A percentile compares a stretch with the other conserved stretches of the same genome.
These are phyloP conservation scores for Acrossocheilus fasciatus DNA, from an alignment of 2,797 vertebrate species.

Conservation along the genomic window DNA sequence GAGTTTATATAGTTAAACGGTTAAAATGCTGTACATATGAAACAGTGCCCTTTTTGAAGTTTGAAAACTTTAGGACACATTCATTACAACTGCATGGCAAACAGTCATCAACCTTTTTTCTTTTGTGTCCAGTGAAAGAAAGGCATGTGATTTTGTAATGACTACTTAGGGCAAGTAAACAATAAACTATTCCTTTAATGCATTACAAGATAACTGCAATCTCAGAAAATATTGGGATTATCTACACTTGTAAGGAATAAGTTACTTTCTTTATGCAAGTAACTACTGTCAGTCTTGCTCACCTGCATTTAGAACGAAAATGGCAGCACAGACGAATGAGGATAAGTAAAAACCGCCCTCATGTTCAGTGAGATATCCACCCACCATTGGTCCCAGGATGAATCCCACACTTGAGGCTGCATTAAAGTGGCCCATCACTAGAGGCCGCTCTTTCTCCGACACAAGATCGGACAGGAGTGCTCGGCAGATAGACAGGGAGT, in stretches of 20 bases:
- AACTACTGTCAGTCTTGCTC: slow-evolving; percentile 49
- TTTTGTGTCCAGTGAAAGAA: not conserved
- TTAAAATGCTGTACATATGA: not conserved
- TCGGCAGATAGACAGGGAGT: slow-evolving; percentile 95
- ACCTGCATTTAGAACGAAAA: slow-evolving; percentile 94
- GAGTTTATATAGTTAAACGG: not conserved
- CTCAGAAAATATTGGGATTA: not conserved
- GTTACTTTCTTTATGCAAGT: not conserved
- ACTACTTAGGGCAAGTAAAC: not conserved
- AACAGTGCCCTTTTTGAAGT: not conserved
- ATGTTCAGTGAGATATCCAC: slow-evolving; percentile 90
- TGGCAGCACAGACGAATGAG: slow-evolving; percentile 85
- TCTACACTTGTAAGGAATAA: not conserved
- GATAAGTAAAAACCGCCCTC: slow-evolving; percentile 91
- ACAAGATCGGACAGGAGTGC: slow-evolving; percentile 94
- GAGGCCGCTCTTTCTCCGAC: slow-evolving; percentile 87
- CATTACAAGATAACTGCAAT: not conserved
- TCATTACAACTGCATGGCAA: not conserved
- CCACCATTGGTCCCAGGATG: slow-evolving; percentile 93
- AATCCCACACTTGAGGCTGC: slow-evolving; percentile 92
- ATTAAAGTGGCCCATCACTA: slow-evolving; percentile 92
- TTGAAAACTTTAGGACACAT: not conserved
- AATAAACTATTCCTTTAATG: not conserved
- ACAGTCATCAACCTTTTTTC: not conserved
- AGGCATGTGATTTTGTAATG: not conserved